phyloP scores from a whole-genome alignment of 1,140 invertebrate species.

The Cecropterus lyciades region DNA sequence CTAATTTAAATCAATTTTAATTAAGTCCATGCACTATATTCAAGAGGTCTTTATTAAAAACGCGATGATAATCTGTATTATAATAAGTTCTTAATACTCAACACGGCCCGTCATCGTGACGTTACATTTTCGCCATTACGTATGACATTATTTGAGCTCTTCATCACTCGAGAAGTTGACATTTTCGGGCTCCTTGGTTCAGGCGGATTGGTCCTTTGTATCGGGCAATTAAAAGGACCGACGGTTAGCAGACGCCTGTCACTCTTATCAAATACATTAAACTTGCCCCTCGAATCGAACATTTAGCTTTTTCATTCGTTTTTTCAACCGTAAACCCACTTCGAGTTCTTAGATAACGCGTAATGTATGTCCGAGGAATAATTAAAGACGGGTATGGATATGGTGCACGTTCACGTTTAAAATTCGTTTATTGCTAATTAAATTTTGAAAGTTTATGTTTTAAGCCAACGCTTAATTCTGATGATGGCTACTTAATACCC shows the following conservation, averaged over 20 bases:
- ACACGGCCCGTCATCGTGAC: constrained; percentile 41
- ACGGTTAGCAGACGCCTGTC: constrained; percentile 76
- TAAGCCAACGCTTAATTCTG: background rate
- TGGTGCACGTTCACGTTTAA: constrained; percentile 49
- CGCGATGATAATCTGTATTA: background rate
- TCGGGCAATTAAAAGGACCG: constrained; percentile 74
- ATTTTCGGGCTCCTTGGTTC: constrained; percentile 53
- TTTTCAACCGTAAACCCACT: constrained; percentile 60
- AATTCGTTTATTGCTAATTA: constrained; percentile 62
- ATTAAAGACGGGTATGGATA: constrained; percentile 73
- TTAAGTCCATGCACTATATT: too few relatives aligned
- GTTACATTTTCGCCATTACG: constrained; percentile 31
- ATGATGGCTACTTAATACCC: background rate
- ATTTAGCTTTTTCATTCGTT: constrained; percentile 60
- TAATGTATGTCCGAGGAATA: constrained; percentile 74
- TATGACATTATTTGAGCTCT: constrained; percentile 40
- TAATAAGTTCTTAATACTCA: constrained; percentile 7
- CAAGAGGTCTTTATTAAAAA: background rate
- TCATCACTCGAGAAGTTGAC: constrained; percentile 59
- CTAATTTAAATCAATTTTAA: too few relatives aligned
- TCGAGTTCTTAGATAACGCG: constrained; percentile 67
- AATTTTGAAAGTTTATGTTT: constrained; percentile 56
- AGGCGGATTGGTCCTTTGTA: constrained; percentile 53
- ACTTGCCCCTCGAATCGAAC: constrained; percentile 65
- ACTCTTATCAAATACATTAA: constrained; percentile 83